Evolutionary conservation across 2,888 invertebrate genomes (phyloP).

Genomic region (Himalopsyche kuldschensis): DNA sequence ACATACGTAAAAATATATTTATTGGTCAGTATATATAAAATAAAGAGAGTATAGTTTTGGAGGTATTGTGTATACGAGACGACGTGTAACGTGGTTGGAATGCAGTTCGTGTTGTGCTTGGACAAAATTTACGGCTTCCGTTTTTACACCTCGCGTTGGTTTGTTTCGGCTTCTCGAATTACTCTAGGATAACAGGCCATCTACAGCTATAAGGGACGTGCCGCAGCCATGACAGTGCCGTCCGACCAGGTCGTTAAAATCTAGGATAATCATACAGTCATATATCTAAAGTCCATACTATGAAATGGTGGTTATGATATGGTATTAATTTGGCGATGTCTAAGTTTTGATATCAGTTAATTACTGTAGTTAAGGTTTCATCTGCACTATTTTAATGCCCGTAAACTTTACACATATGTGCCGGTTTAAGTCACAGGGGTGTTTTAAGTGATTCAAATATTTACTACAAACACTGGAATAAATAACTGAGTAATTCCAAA

Average conservation of each 20-base stretch:
- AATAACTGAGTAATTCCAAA: too few relatives aligned
- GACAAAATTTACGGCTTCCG: not conserved
- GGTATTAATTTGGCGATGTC: not conserved
- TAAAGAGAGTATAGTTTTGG: too few relatives aligned
- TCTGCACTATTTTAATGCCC: not conserved
- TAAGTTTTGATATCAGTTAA: not conserved
- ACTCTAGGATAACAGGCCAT: not conserved
- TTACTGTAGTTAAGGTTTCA: not conserved
- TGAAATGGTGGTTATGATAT: not conserved
- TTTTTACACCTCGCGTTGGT: not conserved
- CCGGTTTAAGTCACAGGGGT: too few relatives aligned
- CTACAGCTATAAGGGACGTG: not conserved
- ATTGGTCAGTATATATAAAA: too few relatives aligned
- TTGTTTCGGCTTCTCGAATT: not conserved
- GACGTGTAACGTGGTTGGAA: not conserved
- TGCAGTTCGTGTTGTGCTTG: not conserved
- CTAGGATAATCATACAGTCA: not conserved
- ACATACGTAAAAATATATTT: too few relatives aligned
- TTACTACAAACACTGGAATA: too few relatives aligned
- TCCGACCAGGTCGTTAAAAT: not conserved
- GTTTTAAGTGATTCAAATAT: too few relatives aligned
- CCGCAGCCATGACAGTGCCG: not conserved
- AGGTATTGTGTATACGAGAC: not conserved
- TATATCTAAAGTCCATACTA: not conserved
- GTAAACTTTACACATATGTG: not conserved